Percentiles rank a stretch among this genome's conserved stretches.
Conservation (phyloP, 1,140 invertebrate genomes). For the Apis dorsata region DNA sequence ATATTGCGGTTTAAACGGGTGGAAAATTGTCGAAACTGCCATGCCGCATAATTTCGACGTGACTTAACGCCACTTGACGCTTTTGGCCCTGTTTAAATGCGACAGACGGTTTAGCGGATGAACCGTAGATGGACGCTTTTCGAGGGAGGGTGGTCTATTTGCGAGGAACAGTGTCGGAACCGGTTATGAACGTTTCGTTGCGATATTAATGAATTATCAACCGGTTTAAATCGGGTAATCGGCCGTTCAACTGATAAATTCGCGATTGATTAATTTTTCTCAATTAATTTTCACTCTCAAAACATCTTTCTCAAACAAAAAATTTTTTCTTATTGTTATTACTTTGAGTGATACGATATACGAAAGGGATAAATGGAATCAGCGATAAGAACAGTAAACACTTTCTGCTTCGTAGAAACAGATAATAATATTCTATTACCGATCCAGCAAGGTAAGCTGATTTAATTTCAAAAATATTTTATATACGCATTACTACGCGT, state of each 20-base stretch:
- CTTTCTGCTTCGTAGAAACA: too few relatives aligned
- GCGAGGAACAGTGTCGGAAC: not conserved
- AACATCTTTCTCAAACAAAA: too few relatives aligned
- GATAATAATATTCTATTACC: too few relatives aligned
- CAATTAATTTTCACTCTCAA: too few relatives aligned
- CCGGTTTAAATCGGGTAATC: constrained; percentile 7
- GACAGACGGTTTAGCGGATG: constrained; percentile 25
- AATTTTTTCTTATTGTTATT: too few relatives aligned
- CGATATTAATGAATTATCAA: constrained; percentile 51
- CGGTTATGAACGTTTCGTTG: constrained; percentile 21
- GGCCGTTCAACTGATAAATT: not conserved
- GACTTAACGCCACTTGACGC: constrained; percentile 59
- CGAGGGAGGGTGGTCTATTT: not conserved
- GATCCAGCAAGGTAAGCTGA: too few relatives aligned
- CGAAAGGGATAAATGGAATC: too few relatives aligned
- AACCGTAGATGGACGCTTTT: too few relatives aligned
- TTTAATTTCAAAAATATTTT: too few relatives aligned
- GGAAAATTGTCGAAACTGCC: constrained; percentile 77
- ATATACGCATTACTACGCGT: too few relatives aligned
- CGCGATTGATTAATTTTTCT: not conserved
- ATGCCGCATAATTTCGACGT: constrained; percentile 67
- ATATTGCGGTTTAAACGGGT: constrained; percentile 72
- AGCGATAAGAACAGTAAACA: too few relatives aligned
- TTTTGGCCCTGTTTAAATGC: constrained; percentile 46
- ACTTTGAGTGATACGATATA: too few relatives aligned